Evolutionary conservation across 1,140 invertebrate genomes (phyloP), one percentile per base, ranked within the genome.

Genomic region (Drosophila suzukii): DNA sequence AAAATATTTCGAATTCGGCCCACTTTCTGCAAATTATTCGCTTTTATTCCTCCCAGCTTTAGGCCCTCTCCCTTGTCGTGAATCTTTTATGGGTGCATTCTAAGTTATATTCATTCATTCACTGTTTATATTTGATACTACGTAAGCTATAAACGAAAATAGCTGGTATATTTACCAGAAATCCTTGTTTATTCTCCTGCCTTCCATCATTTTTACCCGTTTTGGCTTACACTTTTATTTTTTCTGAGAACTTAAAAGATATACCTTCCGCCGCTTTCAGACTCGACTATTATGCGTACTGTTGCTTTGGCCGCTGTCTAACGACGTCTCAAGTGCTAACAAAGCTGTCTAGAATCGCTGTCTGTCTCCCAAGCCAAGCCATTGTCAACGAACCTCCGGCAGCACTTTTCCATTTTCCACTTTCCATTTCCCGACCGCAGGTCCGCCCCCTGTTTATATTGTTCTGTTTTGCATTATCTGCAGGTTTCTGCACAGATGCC

Each of bases 401-500:
- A 50, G 63, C 63, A 50, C 43, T 54, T 54, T 54, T 50, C 36
- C 49, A 53, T 34, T 43, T 43, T 34, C 24, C 47, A 32, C 30
- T 50, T 50, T 50, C 34, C 49, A 41, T 43, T 43, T 43, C 17
- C 49, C 36, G 1, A 20, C 39, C 24, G 2, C 55, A 17, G 30
- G 17, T 7, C 15, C 15, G 3, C 27, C 36, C 34, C 34, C 15
- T 66, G 61, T 59, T 75, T 76, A 49, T 62, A 75, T 76, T 75
- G 73, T 76, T 67, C 53, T 54, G 62, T 66, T 67, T 76, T 46
- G 73, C 74, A 67, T 76, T 76, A 76, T 76, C 74, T 55, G 72
- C 43, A 76, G 50, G 72, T 75, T 76, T 76, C 63, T 59, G 63
- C 74, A 54, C 73, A 76, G 73, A 75, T 68, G 74, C 73, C 74